phyloP scores from a whole-genome alignment of 2,797 vertebrate genomes.

The Prunella strophiata region DNA sequence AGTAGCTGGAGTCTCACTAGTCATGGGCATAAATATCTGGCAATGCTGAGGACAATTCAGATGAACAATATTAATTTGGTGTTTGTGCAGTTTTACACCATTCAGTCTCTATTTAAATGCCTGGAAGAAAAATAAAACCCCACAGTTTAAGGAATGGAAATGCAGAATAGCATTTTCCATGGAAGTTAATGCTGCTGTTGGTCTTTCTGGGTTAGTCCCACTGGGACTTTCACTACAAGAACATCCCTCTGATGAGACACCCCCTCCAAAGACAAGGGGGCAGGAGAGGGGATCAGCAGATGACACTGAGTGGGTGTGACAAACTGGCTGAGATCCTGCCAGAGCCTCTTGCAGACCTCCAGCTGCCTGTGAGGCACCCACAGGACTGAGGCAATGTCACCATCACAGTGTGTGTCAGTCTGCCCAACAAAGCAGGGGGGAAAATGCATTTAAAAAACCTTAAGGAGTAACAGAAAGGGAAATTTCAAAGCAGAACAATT shows the following conservation, averaged over 20 bases:
- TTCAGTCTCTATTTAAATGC: background rate
- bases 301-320: background rate
- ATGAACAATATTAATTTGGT: background rate
- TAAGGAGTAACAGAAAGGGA: background rate
- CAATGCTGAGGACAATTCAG: background rate
- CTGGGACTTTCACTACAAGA: background rate
- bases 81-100: background rate
- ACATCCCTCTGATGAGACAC: background rate
- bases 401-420: background rate
- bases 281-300: background rate
- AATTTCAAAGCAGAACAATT: background rate
- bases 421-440: background rate
- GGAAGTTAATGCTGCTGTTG: background rate
- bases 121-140: background rate
- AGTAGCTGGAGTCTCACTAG: slow-evolving; percentile 21
- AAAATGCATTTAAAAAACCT: background rate
- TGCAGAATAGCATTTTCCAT: background rate
- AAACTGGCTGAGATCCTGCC: background rate
- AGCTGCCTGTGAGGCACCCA: background rate
- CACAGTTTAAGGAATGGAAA: background rate
- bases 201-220: background rate
- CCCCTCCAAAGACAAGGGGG: background rate
- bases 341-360: slow-evolving; percentile 25
- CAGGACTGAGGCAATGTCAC: background rate
- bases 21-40: background rate